phyloP scores from a whole-genome alignment of 2,113 vertebrate genomes.

The Crotophaga sulcirostris region DNA sequence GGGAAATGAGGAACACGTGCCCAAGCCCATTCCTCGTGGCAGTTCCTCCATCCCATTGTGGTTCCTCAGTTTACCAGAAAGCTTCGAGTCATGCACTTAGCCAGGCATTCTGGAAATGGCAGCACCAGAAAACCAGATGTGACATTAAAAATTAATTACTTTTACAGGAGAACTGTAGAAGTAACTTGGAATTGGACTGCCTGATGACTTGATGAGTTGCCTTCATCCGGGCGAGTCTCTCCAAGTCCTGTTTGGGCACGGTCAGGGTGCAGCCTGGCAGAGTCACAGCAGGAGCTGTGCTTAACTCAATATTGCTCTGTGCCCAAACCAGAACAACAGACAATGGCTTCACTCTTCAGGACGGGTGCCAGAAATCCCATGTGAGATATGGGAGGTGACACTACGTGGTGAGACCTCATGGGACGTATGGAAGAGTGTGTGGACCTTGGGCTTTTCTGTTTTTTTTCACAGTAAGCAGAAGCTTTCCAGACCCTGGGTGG shows the following conservation, averaged over 20 bases:
- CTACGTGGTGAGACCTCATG: not conserved
- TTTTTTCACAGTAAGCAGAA: not conserved
- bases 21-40: not conserved
- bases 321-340: not conserved
- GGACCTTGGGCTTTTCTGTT: not conserved
- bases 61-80: not conserved
- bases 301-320: not conserved
- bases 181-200: not conserved
- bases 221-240: slow-evolving; percentile 27
- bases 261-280: not conserved
- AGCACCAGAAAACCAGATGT: not conserved
- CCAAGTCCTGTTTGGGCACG: not conserved
- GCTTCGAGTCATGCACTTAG: not conserved
- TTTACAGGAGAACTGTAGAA: not conserved
- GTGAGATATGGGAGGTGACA: not conserved
- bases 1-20: slow-evolving; percentile 32
- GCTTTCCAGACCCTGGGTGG: not conserved
- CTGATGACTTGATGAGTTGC: slow-evolving; percentile 50
- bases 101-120: not conserved
- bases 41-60: not conserved
- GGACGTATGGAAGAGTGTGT: not conserved
- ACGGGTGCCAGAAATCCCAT: not conserved
- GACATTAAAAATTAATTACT: not conserved
- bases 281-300: not conserved
- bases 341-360: not conserved